These are phyloP conservation scores for Drosophila ohnishii DNA, from an alignment of 1,140 invertebrate genomes.

Conservation along the genomic window DNA sequence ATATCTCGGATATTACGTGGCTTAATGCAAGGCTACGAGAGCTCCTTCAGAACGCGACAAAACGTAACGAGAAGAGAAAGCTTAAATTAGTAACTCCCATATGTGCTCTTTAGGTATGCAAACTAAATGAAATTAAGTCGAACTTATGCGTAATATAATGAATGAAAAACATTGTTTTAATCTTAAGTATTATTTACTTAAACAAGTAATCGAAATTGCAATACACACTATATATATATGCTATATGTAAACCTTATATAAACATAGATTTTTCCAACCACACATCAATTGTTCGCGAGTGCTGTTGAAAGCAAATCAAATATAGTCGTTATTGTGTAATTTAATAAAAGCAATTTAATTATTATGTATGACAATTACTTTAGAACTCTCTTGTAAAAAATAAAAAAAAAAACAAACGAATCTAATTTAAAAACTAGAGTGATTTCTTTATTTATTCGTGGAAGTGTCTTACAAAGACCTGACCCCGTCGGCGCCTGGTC, in stretches of 20 bases:
- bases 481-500: not conserved
- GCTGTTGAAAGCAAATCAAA: conserved; percentile 79
- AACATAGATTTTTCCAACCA: conserved; percentile 37
- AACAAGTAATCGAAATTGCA: conserved; percentile 56
- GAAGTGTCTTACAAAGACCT: not conserved
- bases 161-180: conserved; percentile 70
- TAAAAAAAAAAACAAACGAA: conserved; percentile 47
- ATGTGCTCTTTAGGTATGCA: conserved; percentile 76
- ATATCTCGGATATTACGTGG: conserved; percentile 64
- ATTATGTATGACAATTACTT: conserved; percentile 64
- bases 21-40: conserved; percentile 75
- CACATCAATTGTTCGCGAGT: conserved; percentile 56
- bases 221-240: conserved; percentile 47
- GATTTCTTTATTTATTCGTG: conserved; percentile 5
- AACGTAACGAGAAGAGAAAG: conserved; percentile 22
- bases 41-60: conserved; percentile 35
- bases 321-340: conserved; percentile 81
- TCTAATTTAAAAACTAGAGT: conserved; percentile 45
- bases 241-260: conserved; percentile 22
- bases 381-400: conserved; percentile 72
- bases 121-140: conserved; percentile 79
- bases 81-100: conserved; percentile 55
- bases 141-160: conserved; percentile 70
- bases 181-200: conserved; percentile 80
- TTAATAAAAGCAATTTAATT: conserved; percentile 68